phyloP scores from a whole-genome alignment of 2,888 invertebrate genomes.

The Lepidochrysops patricia region DNA sequence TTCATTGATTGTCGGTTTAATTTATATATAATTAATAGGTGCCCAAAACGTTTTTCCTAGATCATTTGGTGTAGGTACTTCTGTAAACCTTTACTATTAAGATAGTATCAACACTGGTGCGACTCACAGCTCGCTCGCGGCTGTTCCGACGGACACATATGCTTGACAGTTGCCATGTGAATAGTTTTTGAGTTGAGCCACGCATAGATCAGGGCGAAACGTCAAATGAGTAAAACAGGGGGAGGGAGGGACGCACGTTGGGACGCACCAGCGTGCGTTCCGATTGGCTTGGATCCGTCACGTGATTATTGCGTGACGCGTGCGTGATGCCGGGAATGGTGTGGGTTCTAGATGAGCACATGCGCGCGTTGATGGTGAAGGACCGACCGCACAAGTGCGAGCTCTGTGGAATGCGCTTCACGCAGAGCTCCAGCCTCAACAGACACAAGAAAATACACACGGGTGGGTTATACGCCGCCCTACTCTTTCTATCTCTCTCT shows the following conservation, averaged over 20 bases:
- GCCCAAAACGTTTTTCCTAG: neutral
- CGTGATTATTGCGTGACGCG: conserved; percentile 18
- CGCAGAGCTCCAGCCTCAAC: conserved; percentile 82
- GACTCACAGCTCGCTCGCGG: conserved; percentile 46
- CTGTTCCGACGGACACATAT: conserved; percentile 51
- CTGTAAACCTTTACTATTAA: too few relatives aligned
- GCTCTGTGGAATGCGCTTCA: conserved; percentile 80
- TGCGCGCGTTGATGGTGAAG: conserved; percentile 71
- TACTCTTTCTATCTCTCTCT: conserved; percentile 29
- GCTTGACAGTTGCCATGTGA: conserved; percentile 55
- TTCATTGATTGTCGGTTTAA: neutral
- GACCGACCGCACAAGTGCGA: conserved; percentile 79
- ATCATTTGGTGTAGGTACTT: neutral
- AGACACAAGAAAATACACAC: conserved; percentile 82
- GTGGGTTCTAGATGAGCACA: conserved; percentile 71
- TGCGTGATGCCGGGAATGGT: conserved; percentile 32
- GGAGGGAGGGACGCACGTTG: conserved; percentile 59
- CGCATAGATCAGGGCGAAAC: conserved; percentile 67
- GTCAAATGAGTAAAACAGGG: conserved; percentile 69
- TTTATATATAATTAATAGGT: neutral
- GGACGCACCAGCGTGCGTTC: conserved; percentile 47
- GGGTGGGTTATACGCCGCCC: conserved; percentile 62
- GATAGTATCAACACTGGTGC: conserved; percentile 46
- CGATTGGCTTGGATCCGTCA: conserved; percentile 30
- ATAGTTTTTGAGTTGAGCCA: conserved; percentile 72